Evolutionary conservation across 2,888 invertebrate genomes (phyloP).

Genomic region (Lasioglossum pauxillum): DNA sequence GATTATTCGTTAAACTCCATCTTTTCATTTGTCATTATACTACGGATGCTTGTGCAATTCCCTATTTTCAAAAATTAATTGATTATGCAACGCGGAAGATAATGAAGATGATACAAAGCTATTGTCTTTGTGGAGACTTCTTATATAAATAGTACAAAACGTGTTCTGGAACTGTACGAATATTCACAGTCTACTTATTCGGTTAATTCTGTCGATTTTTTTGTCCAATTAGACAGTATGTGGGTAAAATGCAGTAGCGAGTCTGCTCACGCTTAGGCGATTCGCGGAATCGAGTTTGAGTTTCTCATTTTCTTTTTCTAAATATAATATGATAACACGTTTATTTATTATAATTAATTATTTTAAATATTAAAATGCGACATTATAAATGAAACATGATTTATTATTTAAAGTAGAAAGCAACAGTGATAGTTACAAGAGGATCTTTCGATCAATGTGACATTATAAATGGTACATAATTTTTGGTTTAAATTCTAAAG

Average conservation of each 20-base stretch:
- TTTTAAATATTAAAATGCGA: background rate
- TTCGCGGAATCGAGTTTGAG: background rate
- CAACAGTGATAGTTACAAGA: background rate
- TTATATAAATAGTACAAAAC: background rate
- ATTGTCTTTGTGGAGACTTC: background rate
- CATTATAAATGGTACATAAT: background rate
- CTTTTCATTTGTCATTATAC: background rate
- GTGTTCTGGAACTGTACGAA: background rate
- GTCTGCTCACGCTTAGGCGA: background rate
- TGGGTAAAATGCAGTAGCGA: background rate
- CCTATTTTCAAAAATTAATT: background rate
- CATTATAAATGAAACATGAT: background rate
- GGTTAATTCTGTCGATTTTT: background rate
- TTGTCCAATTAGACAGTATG: background rate
- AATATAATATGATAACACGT: background rate
- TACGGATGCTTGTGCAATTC: background rate
- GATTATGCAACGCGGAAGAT: background rate
- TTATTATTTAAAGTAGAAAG: background rate
- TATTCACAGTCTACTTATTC: background rate
- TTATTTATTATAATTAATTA: background rate
- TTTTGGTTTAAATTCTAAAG: background rate
- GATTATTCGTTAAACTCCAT: background rate
- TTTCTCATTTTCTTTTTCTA: background rate
- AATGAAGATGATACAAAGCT: background rate
- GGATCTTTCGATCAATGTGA: too few relatives aligned